phyloP scores from a whole-genome alignment of 2,797 vertebrate genomes.

The Saguinus oedipus region DNA sequence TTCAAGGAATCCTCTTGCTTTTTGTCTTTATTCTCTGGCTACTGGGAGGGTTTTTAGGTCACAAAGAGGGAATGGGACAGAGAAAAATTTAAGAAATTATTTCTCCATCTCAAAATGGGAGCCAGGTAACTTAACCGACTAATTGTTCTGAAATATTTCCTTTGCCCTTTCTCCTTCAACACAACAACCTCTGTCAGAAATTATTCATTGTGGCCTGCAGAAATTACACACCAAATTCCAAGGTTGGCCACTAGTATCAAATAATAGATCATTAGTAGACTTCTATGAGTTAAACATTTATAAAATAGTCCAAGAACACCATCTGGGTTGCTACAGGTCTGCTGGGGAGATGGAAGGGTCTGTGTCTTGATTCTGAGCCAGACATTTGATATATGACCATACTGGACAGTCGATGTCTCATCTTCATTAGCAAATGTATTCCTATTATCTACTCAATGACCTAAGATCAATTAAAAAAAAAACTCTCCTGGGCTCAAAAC shows the following conservation, averaged over 20 bases:
- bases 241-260: constrained; percentile 63
- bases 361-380: constrained; percentile 59
- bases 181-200: constrained; percentile 67
- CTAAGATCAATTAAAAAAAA: constrained; percentile 57
- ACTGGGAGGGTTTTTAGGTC: not conserved
- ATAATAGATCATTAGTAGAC: constrained; percentile 65
- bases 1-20: not conserved
- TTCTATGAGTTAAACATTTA: constrained; percentile 71
- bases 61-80: not conserved
- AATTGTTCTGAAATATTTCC: constrained; percentile 66
- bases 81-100: not conserved
- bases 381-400: constrained; percentile 4
- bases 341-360: constrained; percentile 36
- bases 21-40: not conserved
- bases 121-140: constrained; percentile 61
- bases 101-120: constrained; percentile 55
- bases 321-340: constrained; percentile 49
- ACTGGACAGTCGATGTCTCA: constrained; percentile 35
- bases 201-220: constrained; percentile 55
- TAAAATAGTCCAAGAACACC: constrained; percentile 48
- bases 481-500: constrained; percentile 49
- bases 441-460: constrained; percentile 60
- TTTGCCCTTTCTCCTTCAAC: constrained; percentile 51
- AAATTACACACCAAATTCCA: constrained; percentile 46
- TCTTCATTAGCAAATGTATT: constrained; percentile 64